Base-by-base conservation (phyloP, 2,888 invertebrate genomes). In the Acronicta psi region DNA sequence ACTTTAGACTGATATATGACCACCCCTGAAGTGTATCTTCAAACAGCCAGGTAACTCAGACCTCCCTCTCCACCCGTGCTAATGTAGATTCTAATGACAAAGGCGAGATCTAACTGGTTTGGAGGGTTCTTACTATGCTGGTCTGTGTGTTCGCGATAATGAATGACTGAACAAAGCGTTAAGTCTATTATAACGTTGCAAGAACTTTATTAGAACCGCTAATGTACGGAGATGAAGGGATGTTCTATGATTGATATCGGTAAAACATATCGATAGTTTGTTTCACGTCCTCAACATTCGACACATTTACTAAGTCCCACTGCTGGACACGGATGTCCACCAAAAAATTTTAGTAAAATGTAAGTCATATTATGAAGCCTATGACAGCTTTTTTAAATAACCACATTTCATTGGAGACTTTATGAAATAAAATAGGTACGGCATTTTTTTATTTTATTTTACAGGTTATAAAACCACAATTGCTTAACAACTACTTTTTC, bases 91-190 rank as follows among this genome's bases (percentile, higher is more conserved):
- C 67, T 77, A 78, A 80, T 80, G 66, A 78, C 76, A 77, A 82
- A 85, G 81, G 81, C 82, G 84, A 79, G 80, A 64, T 80, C 67
- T 81, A 80, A 83, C 77, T 75, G 83, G 84, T 79, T 82, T 75
- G 58, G 78, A 85, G 78, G 78, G 86, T 61, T 85, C 88, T 83
- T 73, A 83, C 83, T 88, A 85, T 68, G 69, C 78, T 88, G 89
- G 91, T 77, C 79, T 82, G 81, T 72, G 75, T 79, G 71, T 65
- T 74, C 77, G 60, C 73, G 70, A 79, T 91, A 90, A 93, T 93
- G 88, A 94, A 93, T 94, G 90, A 93, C 93, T 92, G 91, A 92
- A 89, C 90, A 90, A 87, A 87, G 87, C 88, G 91, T 87, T 93
- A 93, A 93, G 91, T 92, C 89, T 91, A 92, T 93, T 92, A 92